Base-by-base conservation (phyloP, 2,888 invertebrate genomes). In the Deilephila porcellus region DNA sequence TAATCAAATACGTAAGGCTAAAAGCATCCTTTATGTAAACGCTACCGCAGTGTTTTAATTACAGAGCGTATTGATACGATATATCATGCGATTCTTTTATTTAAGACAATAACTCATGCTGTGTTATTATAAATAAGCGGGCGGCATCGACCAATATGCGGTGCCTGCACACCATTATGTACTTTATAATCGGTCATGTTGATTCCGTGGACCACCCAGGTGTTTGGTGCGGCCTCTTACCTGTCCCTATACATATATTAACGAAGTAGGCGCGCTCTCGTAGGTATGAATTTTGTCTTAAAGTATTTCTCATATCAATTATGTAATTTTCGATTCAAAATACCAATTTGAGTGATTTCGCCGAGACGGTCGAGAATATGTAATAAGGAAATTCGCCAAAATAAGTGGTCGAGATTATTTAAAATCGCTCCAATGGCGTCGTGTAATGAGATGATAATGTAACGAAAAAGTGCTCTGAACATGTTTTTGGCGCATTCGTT, bases 171-270 rank as follows among this genome's bases (percentile, higher is more conserved):
- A 56, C 70, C 74, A 80, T 86, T 91, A 90, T 90, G 81, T 91
- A 88, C 86, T 86, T 86, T 84, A 85, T 90, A 91, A 90, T 89
- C 90, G 90, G 84, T 83, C 87, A 87, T 84, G 83, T 87, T 89
- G 90, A 91, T 87, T 88, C 85, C 80, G 85, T 80, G 88, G 94
- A 94, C 94, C 94, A 94, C 94, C 94, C 94, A 94, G 81, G 91
- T 85, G 91, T 78, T 82, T 83, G 86, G 85, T 82, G 82, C 86
- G 83, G 86, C 89, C 84, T 85, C 80, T 85, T 86, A 85, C 85
- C 84, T 85, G 84, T 85, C 83, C 75, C 77, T 76, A 81, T 79
- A 77, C 75, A 78, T 81, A 75, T 78, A 79, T 80, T 79, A 79
- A 80, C 76, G 76, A 75, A 74, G 72, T 74, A 76, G 45, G 76